Evolutionary conservation across 2,888 invertebrate species (phyloP).

Genomic region (Anticlea derivata): DNA sequence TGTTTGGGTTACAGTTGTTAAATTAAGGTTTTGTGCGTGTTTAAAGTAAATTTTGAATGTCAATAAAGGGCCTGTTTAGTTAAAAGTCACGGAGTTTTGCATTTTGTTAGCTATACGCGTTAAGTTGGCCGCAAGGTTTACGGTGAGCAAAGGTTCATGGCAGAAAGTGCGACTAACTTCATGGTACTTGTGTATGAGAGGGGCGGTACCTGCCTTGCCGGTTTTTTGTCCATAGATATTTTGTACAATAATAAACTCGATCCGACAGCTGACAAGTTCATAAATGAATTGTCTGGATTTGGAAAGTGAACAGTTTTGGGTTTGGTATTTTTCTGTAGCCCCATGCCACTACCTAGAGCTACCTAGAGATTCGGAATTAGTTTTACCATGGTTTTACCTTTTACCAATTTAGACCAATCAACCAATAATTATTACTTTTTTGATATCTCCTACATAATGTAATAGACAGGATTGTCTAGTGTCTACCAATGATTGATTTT

Average conservation of each 20-base stretch:
- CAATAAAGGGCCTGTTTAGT: conserved; percentile 68
- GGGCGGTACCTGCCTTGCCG: conserved; percentile 50
- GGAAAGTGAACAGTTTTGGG: conserved; percentile 10
- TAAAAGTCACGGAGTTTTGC: conserved; percentile 63
- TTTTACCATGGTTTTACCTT: too few species aligned
- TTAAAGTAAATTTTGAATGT: conserved; percentile 58
- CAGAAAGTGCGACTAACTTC: conserved; percentile 55
- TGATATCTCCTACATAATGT: too few species aligned
- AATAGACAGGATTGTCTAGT: too few species aligned
- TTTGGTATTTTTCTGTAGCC: neutral
- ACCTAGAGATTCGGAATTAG: too few species aligned
- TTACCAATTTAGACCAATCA: too few species aligned
- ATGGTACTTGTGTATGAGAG: conserved; percentile 36
- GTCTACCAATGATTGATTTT: too few species aligned
- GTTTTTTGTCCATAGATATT: conserved; percentile 43
- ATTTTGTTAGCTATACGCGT: conserved; percentile 26
- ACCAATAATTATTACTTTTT: too few species aligned
- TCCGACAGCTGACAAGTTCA: conserved; percentile 38
- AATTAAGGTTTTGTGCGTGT: conserved; percentile 66
- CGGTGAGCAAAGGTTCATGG: conserved; percentile 35
- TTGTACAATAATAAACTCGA: conserved; percentile 46
- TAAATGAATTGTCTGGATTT: conserved; percentile 18
- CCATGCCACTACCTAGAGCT: too few species aligned
- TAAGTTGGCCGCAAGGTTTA: conserved; percentile 38
- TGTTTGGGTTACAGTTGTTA: conserved; percentile 33